phyloP scores from a whole-genome alignment of 1,140 invertebrate species.

The Heliconius hewitsoni region DNA sequence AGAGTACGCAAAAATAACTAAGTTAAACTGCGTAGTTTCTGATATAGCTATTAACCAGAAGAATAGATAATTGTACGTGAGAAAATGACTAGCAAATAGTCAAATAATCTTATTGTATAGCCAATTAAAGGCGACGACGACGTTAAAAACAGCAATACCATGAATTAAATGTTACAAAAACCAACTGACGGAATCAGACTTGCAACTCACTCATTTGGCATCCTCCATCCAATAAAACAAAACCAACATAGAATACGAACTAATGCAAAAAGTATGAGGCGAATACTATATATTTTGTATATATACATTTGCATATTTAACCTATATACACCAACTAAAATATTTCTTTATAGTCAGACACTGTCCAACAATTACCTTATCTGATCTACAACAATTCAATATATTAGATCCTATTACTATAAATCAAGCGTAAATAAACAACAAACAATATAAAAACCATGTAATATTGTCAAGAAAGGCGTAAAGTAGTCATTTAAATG shows the following conservation, averaged over 20 bases:
- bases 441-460: neutral
- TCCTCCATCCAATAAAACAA: neutral
- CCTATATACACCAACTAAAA: too few relatives aligned
- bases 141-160: neutral
- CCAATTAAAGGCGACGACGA: neutral
- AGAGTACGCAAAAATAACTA: neutral
- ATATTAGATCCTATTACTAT: neutral
- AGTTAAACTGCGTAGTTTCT: neutral
- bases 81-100: neutral
- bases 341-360: too few relatives aligned
- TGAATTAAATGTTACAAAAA: constrained; percentile 8
- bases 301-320: too few relatives aligned
- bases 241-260: neutral
- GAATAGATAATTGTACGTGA: constrained; percentile 4
- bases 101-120: neutral
- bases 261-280: too few relatives aligned
- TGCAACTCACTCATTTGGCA: constrained; percentile 18
- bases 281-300: too few relatives aligned
- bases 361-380: too few relatives aligned
- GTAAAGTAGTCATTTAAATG: neutral
- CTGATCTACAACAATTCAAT: too few relatives aligned
- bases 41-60: neutral
- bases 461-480: neutral
- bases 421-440: neutral
- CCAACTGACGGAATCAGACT: constrained; percentile 10